phyloP scores from a whole-genome alignment of 2,888 invertebrate species.

The Lamellibrachia satsuma region DNA sequence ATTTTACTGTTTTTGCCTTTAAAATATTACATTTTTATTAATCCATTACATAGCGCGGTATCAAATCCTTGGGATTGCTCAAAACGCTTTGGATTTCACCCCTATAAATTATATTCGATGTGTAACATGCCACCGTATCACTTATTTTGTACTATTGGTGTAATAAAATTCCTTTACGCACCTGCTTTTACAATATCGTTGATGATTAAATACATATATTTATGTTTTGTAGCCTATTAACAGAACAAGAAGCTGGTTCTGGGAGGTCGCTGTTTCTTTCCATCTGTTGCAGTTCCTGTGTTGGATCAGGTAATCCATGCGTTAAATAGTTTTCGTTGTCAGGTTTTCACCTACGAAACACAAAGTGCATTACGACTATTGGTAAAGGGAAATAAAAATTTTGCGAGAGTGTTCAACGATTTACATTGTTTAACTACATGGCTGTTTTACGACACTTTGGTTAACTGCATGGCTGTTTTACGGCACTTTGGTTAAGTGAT shows the following conservation, averaged over 20 bases:
- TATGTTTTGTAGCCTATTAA: constrained; percentile 25
- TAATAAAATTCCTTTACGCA: neutral
- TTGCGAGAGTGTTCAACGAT: too few relatives aligned
- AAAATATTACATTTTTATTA: too few relatives aligned
- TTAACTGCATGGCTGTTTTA: too few relatives aligned
- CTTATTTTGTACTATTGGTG: neutral
- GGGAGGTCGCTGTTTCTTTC: constrained; percentile 57
- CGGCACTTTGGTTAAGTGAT: too few relatives aligned
- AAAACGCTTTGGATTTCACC: neutral
- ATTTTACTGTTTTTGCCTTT: too few relatives aligned
- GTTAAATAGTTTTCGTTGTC: neutral
- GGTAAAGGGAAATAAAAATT: too few relatives aligned
- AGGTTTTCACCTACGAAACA: too few relatives aligned
- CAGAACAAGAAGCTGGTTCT: constrained; percentile 45
- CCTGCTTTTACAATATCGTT: neutral
- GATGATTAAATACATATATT: neutral
- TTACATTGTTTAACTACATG: too few relatives aligned
- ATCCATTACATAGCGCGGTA: too few relatives aligned
- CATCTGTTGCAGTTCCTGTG: constrained; percentile 56
- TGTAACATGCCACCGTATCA: neutral
- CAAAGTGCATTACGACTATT: too few relatives aligned
- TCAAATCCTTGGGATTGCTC: neutral
- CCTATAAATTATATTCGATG: too few relatives aligned
- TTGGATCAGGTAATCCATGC: constrained; percentile 48
- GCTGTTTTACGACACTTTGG: too few relatives aligned